phyloP scores from a whole-genome alignment of 2,888 invertebrate genomes.

The Sycophila texana region DNA sequence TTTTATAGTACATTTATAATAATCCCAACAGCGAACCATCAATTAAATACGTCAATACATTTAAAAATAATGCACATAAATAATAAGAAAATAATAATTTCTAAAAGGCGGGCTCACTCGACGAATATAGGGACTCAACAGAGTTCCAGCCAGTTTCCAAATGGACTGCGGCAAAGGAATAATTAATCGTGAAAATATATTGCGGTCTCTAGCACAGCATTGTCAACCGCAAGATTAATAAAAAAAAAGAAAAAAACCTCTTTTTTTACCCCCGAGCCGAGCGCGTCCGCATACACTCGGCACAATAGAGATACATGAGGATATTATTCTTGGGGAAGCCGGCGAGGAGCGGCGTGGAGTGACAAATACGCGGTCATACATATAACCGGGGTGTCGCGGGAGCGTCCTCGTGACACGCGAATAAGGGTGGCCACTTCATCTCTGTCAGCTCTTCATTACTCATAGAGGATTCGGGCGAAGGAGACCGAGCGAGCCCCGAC shows the following conservation, averaged over 20 bases:
- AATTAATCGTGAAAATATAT: conserved; percentile 44
- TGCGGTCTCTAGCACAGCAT: conserved; percentile 1
- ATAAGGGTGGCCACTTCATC: conserved; percentile 64
- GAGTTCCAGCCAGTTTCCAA: neutral
- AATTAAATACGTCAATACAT: too few relatives aligned
- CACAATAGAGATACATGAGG: conserved; percentile 52
- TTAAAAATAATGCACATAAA: too few relatives aligned
- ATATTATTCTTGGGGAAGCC: conserved; percentile 51
- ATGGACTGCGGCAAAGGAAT: neutral
- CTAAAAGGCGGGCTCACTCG: too few relatives aligned
- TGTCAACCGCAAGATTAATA: conserved; percentile 36
- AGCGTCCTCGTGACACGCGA: conserved; percentile 57
- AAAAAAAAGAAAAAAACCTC: neutral
- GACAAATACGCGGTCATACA: conserved; percentile 51
- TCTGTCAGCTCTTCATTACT: conserved; percentile 66
- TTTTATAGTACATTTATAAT: too few relatives aligned
- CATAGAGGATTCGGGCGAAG: conserved; percentile 54
- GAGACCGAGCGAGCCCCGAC: neutral
- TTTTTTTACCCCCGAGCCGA: conserved; percentile 1
- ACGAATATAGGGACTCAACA: conserved; percentile 1
- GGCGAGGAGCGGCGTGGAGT: conserved; percentile 21
- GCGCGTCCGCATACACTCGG: conserved; percentile 1
- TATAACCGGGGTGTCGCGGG: conserved; percentile 15
- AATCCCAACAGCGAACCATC: too few relatives aligned
- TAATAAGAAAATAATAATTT: too few relatives aligned